These are phyloP conservation scores for Cuculus canorus DNA, from an alignment of 2,797 vertebrate species.

Conservation along the genomic window DNA sequence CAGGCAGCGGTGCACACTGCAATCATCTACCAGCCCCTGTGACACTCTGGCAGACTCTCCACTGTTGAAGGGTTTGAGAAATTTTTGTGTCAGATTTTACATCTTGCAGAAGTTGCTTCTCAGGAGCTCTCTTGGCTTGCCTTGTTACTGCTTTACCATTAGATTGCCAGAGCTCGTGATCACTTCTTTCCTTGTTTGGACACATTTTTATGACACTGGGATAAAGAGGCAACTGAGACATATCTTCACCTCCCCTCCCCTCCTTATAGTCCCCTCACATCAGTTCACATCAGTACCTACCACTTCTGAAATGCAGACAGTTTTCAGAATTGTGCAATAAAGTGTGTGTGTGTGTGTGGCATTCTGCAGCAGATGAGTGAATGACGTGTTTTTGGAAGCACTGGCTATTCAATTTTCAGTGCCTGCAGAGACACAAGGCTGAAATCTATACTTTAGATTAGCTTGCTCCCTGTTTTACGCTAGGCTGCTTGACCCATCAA, in stretches of 20 bases:
- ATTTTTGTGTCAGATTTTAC: background rate
- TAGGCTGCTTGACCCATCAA: background rate
- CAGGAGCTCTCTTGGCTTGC: background rate
- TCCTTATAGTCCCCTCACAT: background rate
- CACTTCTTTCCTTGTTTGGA: background rate
- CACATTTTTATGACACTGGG: background rate
- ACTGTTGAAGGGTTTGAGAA: background rate
- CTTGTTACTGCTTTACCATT: fast-evolving
- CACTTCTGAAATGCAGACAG: background rate
- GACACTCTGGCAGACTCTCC: background rate
- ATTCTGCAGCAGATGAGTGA: background rate
- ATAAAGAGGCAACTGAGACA: background rate
- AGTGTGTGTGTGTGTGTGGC: no score
- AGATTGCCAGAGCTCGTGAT: background rate
- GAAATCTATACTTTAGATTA: background rate
- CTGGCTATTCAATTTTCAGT: background rate
- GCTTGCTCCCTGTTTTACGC: background rate
- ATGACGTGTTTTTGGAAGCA: background rate
- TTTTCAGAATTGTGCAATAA: background rate
- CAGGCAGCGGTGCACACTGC: background rate
- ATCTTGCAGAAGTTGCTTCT: background rate
- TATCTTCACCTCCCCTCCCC: background rate
- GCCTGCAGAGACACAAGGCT: background rate
- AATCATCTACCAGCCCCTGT: background rate
- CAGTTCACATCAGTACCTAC: background rate